Evolutionary conservation across 1,140 invertebrate species (phyloP), one percentile per base, ranked within the genome.

Genomic region (Musca vetustissima): DNA sequence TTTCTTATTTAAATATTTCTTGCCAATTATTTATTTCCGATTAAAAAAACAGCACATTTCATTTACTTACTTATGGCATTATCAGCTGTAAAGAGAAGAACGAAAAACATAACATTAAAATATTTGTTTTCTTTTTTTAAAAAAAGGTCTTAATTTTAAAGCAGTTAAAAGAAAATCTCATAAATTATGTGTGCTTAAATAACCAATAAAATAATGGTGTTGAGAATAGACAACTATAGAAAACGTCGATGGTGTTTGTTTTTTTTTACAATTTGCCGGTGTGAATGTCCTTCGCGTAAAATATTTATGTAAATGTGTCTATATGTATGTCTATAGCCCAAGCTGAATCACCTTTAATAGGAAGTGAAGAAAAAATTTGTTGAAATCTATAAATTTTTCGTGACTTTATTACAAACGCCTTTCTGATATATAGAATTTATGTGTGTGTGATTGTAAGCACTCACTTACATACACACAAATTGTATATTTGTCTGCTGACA

Each of bases 21-120:
- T 43, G 76, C 76, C 76, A 78, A 78, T 78, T 73, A 59, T 55
- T 72, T 68, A 53, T 75, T 75, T 72, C n/a, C n/a, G n/a, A n/a
- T 74, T 19, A 53, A 19, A 8, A 48, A 11, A 32, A n/a, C 21
- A 64, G 21, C 14, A 36, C 15, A 43, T 43, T 43, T 4, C 36
- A 6, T 59, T 49, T 73, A 80, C 79, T 80, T 80, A 80, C 79
- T 80, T 80, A 80, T 80, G 48, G 79, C 79, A 66, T 76, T 80
- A 73, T 80, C 79, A 78, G 75, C 79, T 80, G 77, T n/a, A 80
- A 75, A 22, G 11, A 72, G 57, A 48, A 66, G 36, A 64, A 64
- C 52, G 32, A 70, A 65, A 65, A 22, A 48, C 24, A 48, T 24
- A 2, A 48, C n/a, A 49, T 65, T 65, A 65, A 49, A 65, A 19